A percentile compares a stretch with the other conserved stretches of the same genome.
These are phyloP conservation scores for Odontothrips loti DNA, from an alignment of 2,888 invertebrate species.

Conservation along the genomic window DNA sequence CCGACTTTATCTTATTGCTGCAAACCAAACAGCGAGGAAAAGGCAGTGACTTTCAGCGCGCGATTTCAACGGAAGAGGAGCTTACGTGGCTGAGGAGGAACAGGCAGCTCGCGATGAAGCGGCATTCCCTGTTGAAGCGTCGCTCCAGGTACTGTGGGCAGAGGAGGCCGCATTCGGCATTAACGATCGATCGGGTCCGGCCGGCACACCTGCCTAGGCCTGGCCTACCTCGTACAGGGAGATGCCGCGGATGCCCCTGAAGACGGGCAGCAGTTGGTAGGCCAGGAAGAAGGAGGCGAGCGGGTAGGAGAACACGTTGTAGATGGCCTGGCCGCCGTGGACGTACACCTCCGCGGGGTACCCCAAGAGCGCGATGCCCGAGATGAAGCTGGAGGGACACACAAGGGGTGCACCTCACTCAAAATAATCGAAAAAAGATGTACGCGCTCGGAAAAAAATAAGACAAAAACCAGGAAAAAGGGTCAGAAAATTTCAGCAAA, in stretches of 20 bases:
- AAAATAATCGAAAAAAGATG: too few species aligned
- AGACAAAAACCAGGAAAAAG: too few species aligned
- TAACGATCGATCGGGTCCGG: too few species aligned
- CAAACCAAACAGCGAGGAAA: too few species aligned
- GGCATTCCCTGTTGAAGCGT: conserved; percentile 33
- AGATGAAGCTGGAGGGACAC: background rate
- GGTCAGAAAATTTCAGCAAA: too few species aligned
- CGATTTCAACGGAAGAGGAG: too few species aligned
- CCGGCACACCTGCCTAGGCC: too few species aligned
- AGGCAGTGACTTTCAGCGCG: too few species aligned
- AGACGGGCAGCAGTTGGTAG: conserved; percentile 10
- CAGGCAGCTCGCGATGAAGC: conserved; percentile 34
- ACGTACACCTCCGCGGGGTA: conserved; percentile 15
- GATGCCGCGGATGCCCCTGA: background rate
- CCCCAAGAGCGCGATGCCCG: conserved; percentile 1
- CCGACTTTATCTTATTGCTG: too few species aligned
- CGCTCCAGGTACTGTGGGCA: conserved; percentile 33
- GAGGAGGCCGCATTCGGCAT: background rate
- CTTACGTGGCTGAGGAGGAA: conserved; percentile 37
- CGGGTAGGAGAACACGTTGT: conserved; percentile 8
- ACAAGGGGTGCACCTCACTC: too few species aligned
- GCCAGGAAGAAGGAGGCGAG: background rate
- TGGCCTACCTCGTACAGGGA: conserved; percentile 29
- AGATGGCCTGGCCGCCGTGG: background rate
- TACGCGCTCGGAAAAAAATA: too few species aligned